These are phyloP conservation scores for Salminus brasiliensis DNA, from an alignment of 2,113 vertebrate species.

Conservation along the genomic window DNA sequence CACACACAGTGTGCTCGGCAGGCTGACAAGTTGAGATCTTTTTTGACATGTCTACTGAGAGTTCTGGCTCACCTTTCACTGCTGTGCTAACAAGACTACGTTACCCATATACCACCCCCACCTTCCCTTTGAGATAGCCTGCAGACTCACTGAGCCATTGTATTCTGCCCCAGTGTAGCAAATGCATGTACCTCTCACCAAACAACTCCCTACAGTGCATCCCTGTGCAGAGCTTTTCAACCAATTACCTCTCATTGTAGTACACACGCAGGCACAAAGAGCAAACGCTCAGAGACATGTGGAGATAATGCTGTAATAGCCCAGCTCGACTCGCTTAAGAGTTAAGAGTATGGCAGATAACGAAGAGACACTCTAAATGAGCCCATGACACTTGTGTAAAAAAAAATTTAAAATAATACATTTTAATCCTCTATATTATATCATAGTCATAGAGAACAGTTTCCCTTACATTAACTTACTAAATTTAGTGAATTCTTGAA, in stretches of 20 bases:
- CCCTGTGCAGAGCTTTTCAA: slow-evolving; percentile 1
- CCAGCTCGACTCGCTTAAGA: slow-evolving; percentile 1
- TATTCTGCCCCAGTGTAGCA: slow-evolving; percentile 17
- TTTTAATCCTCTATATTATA: background rate
- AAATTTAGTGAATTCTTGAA: no score
- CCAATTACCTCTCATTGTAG: slow-evolving; percentile 40
- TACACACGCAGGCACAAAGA: background rate
- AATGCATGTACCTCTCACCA: slow-evolving; percentile 23
- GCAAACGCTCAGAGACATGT: slow-evolving; percentile 15
- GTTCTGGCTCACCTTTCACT: slow-evolving; percentile 42
- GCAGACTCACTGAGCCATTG: slow-evolving; percentile 13
- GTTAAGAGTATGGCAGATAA: background rate
- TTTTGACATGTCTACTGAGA: slow-evolving; percentile 49
- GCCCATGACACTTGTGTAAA: background rate
- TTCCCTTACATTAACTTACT: no score
- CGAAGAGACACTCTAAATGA: background rate
- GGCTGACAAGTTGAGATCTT: slow-evolving; percentile 42
- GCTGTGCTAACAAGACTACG: slow-evolving; percentile 46
- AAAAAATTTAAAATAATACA: background rate
- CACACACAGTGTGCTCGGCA: slow-evolving; percentile 10
- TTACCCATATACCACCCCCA: background rate
- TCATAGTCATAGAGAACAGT: background rate
- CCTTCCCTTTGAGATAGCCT: slow-evolving; percentile 9
- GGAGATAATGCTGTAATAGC: slow-evolving; percentile 27
- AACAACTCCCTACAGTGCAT: slow-evolving; percentile 34